These are phyloP conservation scores for Alca torda DNA, from an alignment of 2,797 vertebrate genomes.

Conservation along the genomic window DNA sequence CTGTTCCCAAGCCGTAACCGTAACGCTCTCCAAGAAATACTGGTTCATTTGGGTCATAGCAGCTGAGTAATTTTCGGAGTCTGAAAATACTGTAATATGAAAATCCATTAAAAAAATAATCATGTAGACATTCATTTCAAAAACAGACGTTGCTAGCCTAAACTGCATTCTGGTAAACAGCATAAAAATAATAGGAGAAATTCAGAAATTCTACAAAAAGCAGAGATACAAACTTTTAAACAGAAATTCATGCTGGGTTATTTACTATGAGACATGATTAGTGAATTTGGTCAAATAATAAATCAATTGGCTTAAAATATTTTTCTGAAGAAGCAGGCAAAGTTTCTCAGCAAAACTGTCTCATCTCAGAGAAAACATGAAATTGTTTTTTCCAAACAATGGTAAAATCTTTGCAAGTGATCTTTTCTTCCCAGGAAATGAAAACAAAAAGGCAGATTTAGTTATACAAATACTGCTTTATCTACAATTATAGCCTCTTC, in stretches of 20 bases:
- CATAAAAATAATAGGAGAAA: background rate
- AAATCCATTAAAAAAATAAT: background rate
- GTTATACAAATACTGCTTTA: background rate
- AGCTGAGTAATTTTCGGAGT: conserved; percentile 89
- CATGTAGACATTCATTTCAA: background rate
- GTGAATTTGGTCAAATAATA: background rate
- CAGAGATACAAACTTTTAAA: background rate
- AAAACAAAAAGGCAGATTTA: background rate
- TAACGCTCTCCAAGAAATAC: conserved; percentile 94
- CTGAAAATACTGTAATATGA: conserved; percentile 83
- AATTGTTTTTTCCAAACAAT: background rate
- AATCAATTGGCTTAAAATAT: background rate
- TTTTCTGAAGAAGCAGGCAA: background rate
- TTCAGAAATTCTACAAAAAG: background rate
- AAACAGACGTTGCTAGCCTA: background rate
- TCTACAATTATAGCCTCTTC: background rate
- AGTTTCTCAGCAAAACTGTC: background rate
- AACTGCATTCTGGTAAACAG: background rate
- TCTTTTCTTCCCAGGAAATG: background rate
- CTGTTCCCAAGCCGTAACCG: conserved; percentile 91
- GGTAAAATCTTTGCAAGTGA: background rate
- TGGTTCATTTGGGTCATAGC: conserved; percentile 85
- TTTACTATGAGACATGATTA: background rate
- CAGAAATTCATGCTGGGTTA: background rate
- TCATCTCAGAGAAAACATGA: background rate